A percentile compares a stretch with the other conserved stretches of the same genome.
Evolutionary conservation across 2,797 vertebrate genomes (phyloP).

Genomic region (Steatocranus sp.): DNA sequence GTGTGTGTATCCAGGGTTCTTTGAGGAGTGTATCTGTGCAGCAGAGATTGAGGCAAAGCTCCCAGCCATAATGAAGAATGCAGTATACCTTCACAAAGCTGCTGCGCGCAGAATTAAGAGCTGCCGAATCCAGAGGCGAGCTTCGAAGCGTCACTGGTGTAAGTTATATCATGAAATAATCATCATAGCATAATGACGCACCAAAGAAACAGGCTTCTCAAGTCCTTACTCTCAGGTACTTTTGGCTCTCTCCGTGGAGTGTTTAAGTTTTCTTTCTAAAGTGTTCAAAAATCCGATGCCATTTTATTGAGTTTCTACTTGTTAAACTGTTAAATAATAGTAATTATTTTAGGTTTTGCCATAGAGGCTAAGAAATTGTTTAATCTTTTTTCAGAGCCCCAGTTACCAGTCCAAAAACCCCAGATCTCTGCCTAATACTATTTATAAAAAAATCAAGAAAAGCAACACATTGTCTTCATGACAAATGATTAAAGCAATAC

Average conservation of each 20-base stretch:
- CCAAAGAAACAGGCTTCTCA: not conserved
- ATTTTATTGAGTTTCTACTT: not conserved
- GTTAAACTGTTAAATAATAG: not conserved
- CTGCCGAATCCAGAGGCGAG: conserved; percentile 87
- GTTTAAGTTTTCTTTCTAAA: not conserved
- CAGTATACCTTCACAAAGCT: conserved; percentile 93
- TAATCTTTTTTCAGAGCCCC: not conserved
- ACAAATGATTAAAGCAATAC: not conserved
- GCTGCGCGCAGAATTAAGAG: conserved; percentile 94
- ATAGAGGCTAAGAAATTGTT: not conserved
- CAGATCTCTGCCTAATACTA: not conserved
- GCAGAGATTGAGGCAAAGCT: conserved; percentile 95
- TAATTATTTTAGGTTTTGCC: not conserved
- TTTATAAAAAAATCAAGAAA: not conserved
- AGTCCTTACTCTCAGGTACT: not conserved
- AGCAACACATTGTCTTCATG: not conserved
- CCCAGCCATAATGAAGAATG: conserved; percentile 96
- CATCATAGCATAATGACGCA: not conserved
- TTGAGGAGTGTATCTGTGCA: conserved; percentile 95
- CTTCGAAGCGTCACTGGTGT: conserved; percentile 81
- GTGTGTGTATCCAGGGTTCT: conserved; percentile 79
- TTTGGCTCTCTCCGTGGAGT: not conserved
- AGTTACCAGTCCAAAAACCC: not conserved
- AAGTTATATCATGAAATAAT: conserved; percentile 31
- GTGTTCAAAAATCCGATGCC: accelerated